Evolutionary conservation across 1,140 invertebrate genomes (phyloP).

Genomic region (Pogonomyrmex barbatus): DNA sequence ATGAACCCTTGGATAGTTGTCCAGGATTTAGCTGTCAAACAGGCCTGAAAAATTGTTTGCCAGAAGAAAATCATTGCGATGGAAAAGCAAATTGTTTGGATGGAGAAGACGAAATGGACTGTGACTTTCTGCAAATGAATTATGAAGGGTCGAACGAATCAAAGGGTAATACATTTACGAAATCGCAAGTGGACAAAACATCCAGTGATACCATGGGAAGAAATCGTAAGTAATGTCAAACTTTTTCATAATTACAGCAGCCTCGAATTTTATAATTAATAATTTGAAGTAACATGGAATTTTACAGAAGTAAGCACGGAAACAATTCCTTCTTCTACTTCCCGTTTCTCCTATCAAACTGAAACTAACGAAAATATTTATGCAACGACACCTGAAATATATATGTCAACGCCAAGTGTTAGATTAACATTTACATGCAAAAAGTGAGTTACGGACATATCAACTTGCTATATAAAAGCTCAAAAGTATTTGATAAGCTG

Average conservation of each 20-base stretch:
- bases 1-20: slow-evolving; percentile 87
- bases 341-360: slow-evolving; percentile 4
- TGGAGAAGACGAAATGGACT: slow-evolving; percentile 90
- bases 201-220: not conserved
- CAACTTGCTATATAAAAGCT: not conserved
- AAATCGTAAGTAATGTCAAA: not conserved
- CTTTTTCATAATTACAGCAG: not conserved
- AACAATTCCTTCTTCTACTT: slow-evolving; percentile 69
- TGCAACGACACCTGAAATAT: not conserved
- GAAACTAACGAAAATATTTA: not conserved
- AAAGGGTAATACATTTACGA: not conserved
- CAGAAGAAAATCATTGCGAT: slow-evolving; percentile 89
- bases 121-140: slow-evolving; percentile 84
- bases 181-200: fast-evolving
- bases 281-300: not conserved
- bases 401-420: not conserved
- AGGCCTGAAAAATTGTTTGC: slow-evolving; percentile 89
- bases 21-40: slow-evolving; percentile 90
- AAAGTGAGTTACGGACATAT: slow-evolving; percentile 3
- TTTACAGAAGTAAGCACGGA: slow-evolving; percentile 18
- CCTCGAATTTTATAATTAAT: not conserved
- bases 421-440: slow-evolving; percentile 21
- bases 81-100: slow-evolving; percentile 90
- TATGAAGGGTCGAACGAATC: not conserved
- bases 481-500: not conserved